Evolutionary conservation across 37 sponge, comb jelly and placozoan species (phyloP).

Genomic region (Ianthella basta): DNA sequence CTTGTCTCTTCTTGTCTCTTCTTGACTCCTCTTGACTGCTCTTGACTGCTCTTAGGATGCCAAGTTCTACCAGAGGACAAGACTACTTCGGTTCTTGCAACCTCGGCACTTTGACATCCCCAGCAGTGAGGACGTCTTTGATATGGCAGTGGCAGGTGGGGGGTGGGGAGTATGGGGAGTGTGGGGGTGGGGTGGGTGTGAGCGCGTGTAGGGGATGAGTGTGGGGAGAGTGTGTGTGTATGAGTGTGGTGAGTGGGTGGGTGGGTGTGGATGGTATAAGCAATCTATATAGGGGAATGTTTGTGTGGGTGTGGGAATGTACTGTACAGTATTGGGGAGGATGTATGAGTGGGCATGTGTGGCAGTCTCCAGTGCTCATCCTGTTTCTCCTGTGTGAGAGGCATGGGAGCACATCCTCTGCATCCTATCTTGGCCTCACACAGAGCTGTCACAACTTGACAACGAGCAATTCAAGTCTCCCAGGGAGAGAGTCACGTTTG

Average conservation of each 20-base stretch:
- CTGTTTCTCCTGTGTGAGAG: no score
- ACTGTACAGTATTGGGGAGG: no score
- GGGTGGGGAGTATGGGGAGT: background rate
- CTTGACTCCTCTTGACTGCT: no score
- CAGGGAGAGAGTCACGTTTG: conserved; percentile 60
- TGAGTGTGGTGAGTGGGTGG: no score
- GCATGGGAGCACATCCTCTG: background rate
- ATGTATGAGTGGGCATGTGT: no score
- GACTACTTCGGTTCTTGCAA: conserved; percentile 62
- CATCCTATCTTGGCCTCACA: background rate
- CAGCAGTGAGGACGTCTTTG: background rate
- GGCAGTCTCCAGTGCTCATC: no score
- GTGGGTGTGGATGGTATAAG: no score
- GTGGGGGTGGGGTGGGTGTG: background rate
- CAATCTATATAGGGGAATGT: no score
- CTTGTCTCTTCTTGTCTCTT: no score
- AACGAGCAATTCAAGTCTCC: conserved; percentile 50
- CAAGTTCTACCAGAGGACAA: conserved; percentile 51
- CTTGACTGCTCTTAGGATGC: conserved; percentile 46
- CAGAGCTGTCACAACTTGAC: conserved; percentile 21
- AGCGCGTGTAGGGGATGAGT: no score
- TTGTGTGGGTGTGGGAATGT: no score
- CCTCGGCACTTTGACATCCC: conserved; percentile 28
- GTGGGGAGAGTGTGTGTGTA: no score
- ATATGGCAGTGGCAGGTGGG: conserved; percentile 8